These are phyloP conservation scores for Dicyrtoma fusca DNA, from an alignment of 2,888 invertebrate species.

Conservation along the genomic window DNA sequence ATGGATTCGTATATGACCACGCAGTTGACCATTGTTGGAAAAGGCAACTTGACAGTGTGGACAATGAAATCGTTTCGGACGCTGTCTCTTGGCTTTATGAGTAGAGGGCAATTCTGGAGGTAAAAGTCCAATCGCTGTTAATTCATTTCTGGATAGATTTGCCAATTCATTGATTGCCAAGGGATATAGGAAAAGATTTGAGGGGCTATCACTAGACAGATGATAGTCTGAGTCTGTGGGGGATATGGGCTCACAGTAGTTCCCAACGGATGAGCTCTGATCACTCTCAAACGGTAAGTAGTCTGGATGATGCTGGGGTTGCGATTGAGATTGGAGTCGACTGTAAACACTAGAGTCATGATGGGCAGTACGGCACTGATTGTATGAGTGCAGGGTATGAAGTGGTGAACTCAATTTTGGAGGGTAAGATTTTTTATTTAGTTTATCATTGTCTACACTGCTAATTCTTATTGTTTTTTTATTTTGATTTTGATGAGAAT, in stretches of 20 bases:
- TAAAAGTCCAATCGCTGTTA: conserved; percentile 54
- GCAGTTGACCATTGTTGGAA: conserved; percentile 90
- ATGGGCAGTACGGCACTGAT: not conserved
- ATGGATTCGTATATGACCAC: conserved; percentile 88
- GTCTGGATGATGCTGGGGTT: not conserved
- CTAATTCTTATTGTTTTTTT: no score
- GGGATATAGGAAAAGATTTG: conserved; percentile 44
- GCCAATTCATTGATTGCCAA: conserved; percentile 54
- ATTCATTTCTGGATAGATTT: conserved; percentile 51
- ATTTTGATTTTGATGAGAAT: no score
- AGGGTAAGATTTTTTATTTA: no score
- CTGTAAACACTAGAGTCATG: not conserved
- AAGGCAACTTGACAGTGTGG: conserved; percentile 85
- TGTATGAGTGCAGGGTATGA: not conserved
- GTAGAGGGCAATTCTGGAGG: conserved; percentile 46
- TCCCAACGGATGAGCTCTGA: conserved; percentile 14
- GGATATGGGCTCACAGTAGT: conserved; percentile 34
- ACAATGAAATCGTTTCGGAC: conserved; percentile 61
- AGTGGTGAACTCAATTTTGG: no score
- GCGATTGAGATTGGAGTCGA: not conserved
- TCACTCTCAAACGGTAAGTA: not conserved
- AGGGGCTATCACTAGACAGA: conserved; percentile 23
- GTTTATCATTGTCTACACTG: not conserved
- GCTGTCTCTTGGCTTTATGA: conserved; percentile 57
- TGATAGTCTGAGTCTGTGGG: conserved; percentile 37